Conservation (phyloP, 2,113 vertebrate genomes). For the Nothobranchius kuhntae region DNA sequence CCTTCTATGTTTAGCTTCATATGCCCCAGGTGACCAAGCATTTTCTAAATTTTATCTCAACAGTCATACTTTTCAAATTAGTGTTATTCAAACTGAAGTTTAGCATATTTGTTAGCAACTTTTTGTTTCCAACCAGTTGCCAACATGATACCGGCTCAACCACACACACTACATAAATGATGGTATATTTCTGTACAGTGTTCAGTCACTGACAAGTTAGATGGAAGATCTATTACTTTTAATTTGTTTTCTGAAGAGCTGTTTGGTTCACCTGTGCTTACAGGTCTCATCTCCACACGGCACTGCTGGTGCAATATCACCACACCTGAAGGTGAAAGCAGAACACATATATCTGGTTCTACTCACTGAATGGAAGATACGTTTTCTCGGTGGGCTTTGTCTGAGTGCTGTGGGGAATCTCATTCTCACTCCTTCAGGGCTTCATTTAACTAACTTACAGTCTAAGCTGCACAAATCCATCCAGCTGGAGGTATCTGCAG, state of each 20-base stretch:
- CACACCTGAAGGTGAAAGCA: conserved; percentile 46
- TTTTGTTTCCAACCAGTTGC: too few species aligned
- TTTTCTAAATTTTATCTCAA: too few species aligned
- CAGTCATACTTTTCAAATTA: too few species aligned
- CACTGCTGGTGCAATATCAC: conserved; percentile 11
- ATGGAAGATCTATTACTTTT: not conserved
- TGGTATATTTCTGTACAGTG: not conserved
- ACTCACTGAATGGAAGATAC: conserved; percentile 38
- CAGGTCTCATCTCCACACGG: conserved; percentile 1
- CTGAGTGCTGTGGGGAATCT: conserved; percentile 51
- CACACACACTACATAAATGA: not conserved
- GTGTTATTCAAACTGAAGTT: too few species aligned
- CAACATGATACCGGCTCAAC: too few species aligned
- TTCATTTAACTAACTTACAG: conserved; percentile 73
- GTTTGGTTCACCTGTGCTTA: conserved; percentile 39
- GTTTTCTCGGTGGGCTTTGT: conserved; percentile 46
- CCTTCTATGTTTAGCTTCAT: too few species aligned
- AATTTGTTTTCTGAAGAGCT: conserved; percentile 11
- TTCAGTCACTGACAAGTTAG: conserved; percentile 14
- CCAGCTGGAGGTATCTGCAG: conserved; percentile 64
- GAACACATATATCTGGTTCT: conserved; percentile 42
- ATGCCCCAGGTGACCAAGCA: too few species aligned
- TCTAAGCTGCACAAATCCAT: conserved; percentile 67
- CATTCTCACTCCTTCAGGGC: conserved; percentile 60
- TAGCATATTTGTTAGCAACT: too few species aligned